Conservation (phyloP, 2,888 invertebrate species). For the Mystacides longicornis region DNA sequence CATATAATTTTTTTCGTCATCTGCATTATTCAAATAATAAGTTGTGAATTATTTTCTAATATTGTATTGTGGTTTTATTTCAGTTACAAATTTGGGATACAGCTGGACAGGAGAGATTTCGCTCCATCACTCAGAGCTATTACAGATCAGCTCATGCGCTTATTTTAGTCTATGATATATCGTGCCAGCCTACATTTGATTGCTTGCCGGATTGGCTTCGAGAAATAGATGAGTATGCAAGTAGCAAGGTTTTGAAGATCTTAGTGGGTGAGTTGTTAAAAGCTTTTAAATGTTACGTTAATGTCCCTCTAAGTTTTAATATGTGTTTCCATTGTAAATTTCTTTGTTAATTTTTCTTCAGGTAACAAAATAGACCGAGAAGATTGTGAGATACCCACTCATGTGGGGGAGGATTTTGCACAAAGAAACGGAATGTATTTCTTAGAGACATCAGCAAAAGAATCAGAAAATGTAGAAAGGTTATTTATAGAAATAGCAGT, state of each 20-base stretch:
- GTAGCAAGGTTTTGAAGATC: constrained; percentile 87
- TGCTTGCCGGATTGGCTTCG: constrained; percentile 94
- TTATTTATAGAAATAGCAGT: constrained; percentile 96
- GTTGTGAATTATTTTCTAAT: too few relatives aligned
- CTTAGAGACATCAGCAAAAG: constrained; percentile 95
- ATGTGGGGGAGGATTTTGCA: constrained; percentile 94
- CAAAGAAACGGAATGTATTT: constrained; percentile 96
- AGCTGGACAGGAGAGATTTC: constrained; percentile 93
- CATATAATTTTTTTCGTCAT: not conserved
- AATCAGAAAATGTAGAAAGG: constrained; percentile 95
- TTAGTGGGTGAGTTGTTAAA: constrained; percentile 84
- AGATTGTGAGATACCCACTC: constrained; percentile 89
- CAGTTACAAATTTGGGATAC: constrained; percentile 99
- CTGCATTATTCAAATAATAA: not conserved
- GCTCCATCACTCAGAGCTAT: constrained; percentile 97
- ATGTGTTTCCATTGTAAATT: not conserved
- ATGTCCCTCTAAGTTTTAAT: too few relatives aligned
- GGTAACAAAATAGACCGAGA: constrained; percentile 97
- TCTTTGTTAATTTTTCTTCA: constrained; percentile 31
- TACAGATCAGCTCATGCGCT: constrained; percentile 96
- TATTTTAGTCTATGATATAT: constrained; percentile 94
- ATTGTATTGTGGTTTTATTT: constrained; percentile 27
- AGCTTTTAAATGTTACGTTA: too few relatives aligned
- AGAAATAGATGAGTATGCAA: constrained; percentile 97
- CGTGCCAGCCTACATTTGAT: constrained; percentile 96